These are phyloP conservation scores for Plectropomus leopardus DNA, from an alignment of 2,113 vertebrate species.

Conservation along the genomic window DNA sequence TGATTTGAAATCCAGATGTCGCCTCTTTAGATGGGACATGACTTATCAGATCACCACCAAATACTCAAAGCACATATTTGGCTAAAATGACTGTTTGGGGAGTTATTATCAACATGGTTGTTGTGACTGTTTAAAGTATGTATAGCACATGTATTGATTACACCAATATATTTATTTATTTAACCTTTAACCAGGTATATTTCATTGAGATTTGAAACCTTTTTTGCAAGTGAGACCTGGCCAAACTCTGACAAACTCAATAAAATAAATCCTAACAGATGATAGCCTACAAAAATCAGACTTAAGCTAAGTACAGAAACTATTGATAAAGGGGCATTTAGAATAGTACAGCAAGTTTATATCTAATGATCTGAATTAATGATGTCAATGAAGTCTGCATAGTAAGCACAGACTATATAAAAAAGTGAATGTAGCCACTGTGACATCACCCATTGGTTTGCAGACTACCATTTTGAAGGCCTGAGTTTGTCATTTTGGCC, in stretches of 20 bases:
- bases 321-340: background rate
- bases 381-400: background rate
- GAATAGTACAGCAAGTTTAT: background rate
- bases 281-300: background rate
- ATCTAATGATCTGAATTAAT: background rate
- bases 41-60: constrained; percentile 5
- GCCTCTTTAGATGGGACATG: constrained; percentile 1
- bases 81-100: background rate
- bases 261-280: background rate
- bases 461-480: too few relatives aligned
- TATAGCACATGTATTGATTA: background rate
- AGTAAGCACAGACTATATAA: too few relatives aligned
- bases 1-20: constrained; percentile 32
- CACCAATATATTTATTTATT: background rate
- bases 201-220: background rate
- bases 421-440: too few relatives aligned
- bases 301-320: background rate
- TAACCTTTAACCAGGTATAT: background rate
- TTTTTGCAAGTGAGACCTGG: background rate
- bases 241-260: background rate
- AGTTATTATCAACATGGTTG: background rate
- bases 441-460: too few relatives aligned
- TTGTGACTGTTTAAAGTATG: background rate
- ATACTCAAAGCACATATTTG: background rate
- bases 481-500: background rate